phyloP scores from a whole-genome alignment of 2,113 vertebrate genomes.

The Motacilla alba region DNA sequence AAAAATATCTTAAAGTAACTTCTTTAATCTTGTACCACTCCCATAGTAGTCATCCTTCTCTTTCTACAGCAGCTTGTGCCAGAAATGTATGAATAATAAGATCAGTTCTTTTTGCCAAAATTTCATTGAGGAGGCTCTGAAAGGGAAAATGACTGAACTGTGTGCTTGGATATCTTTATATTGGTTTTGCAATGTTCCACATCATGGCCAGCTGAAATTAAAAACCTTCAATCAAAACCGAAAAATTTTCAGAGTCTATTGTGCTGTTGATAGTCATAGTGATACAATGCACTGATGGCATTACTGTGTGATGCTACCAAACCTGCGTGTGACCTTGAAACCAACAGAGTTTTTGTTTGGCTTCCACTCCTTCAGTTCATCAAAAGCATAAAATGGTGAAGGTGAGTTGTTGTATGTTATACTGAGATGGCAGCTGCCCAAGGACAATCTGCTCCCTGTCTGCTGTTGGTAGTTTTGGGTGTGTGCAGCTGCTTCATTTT shows the following conservation, averaged over 20 bases:
- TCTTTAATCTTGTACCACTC: background rate
- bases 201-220: background rate
- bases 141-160: background rate
- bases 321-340: background rate
- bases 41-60: background rate
- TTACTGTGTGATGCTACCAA: background rate
- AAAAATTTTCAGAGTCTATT: background rate
- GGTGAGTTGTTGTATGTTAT: background rate
- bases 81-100: background rate
- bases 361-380: background rate
- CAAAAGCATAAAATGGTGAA: background rate
- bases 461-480: background rate
- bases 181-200: background rate
- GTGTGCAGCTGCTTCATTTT: background rate
- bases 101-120: background rate
- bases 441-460: background rate
- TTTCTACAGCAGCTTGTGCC: background rate
- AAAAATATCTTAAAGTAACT: background rate
- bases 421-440: background rate
- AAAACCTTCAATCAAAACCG: background rate
- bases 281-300: background rate
- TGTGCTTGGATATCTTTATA: background rate
- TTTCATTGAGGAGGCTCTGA: background rate
- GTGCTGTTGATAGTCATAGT: background rate
- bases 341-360: background rate